phyloP scores from a whole-genome alignment of 1,140 invertebrate species.

The Listronotus oregonensis region DNA sequence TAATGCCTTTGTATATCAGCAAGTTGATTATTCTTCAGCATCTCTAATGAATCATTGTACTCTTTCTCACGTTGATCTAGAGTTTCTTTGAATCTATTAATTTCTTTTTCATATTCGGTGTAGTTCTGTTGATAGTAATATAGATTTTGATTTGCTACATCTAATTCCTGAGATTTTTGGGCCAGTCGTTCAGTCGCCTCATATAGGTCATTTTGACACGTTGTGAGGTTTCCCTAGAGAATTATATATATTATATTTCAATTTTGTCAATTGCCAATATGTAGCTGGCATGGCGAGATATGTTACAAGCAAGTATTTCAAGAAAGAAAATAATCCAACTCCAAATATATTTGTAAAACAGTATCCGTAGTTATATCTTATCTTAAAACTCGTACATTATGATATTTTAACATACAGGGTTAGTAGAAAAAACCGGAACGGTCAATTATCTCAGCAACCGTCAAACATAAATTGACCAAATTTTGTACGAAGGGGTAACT shows the following conservation, averaged over 20 bases:
- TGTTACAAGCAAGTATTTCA: too few relatives aligned
- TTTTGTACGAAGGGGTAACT: too few relatives aligned
- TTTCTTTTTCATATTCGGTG: constrained; percentile 30
- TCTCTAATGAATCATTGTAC: constrained; percentile 31
- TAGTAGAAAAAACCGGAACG: too few relatives aligned
- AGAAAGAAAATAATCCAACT: too few relatives aligned
- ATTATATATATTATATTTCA: not conserved
- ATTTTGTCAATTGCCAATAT: too few relatives aligned
- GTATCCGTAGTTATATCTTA: too few relatives aligned
- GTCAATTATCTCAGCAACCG: too few relatives aligned
- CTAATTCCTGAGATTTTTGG: constrained; percentile 29
- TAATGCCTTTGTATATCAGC: constrained; percentile 41
- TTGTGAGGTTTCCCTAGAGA: constrained; percentile 19
- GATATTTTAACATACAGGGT: too few relatives aligned
- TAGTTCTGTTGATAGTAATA: constrained; percentile 33
- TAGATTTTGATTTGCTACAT: constrained; percentile 34
- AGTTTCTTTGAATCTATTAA: constrained; percentile 26
- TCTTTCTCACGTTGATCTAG: constrained; percentile 40
- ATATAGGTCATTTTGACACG: constrained; percentile 26
- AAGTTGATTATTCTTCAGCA: constrained; percentile 35
- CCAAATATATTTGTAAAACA: too few relatives aligned
- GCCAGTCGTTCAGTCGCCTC: constrained; percentile 20
- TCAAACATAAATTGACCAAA: too few relatives aligned
- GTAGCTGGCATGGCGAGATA: too few relatives aligned
- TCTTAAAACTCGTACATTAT: too few relatives aligned